Base-by-base conservation (phyloP, 53 echinoderm and acorn worm genomes). In the Paracentrotus lividus region DNA sequence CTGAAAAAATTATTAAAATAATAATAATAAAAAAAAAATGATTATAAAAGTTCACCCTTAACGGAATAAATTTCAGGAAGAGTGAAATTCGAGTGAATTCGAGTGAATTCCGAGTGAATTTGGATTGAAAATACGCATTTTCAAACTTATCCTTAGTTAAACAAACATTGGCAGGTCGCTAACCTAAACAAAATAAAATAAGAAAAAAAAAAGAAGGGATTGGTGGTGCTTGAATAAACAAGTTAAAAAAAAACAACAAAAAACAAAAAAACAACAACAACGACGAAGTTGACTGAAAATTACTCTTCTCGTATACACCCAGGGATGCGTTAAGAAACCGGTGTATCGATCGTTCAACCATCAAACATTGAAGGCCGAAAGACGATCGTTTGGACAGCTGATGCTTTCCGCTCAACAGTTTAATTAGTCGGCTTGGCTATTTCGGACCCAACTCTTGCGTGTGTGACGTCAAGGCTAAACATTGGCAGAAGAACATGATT, bases 341-440 rank as follows among this genome's bases (percentile, higher is more conserved):
- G 20, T 13, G 81, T 81, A 81, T 81, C 47, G 81, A 81, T 81
- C 81, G 49, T n/a, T 47, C 45, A 81, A 81, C 81, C 81, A 81
- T 81, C 81, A 81, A 81, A 81, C 81, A 81, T 81, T 47, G 45
- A 81, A 81, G 47, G 81, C 81, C 81, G n/a, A 81, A 47, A 47
- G 15, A n/a, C n/a, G 81, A 49, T 44, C 45, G 81, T 81, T 81
- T 81, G 81, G 81, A 81, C 81, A 81, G 81, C 81, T 81, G 81
- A 81, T 47, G 81, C 47, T 26, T 81, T 27, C 81, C 49, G 81
- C 81, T 81, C 81, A 81, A 81, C 81, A 81, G 81, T 81, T 81
- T 81, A 81, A 81, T 81, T 81, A 81, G 81, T 81, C 81, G n/a
- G 44, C 81, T 81, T 27, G 8, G 81, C 49, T 81, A 81, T 81